A percentile compares a stretch with the other conserved stretches of the same genome.
Evolutionary conservation across 2,797 vertebrate genomes (phyloP).

Genomic region (Malacoraja senta): DNA sequence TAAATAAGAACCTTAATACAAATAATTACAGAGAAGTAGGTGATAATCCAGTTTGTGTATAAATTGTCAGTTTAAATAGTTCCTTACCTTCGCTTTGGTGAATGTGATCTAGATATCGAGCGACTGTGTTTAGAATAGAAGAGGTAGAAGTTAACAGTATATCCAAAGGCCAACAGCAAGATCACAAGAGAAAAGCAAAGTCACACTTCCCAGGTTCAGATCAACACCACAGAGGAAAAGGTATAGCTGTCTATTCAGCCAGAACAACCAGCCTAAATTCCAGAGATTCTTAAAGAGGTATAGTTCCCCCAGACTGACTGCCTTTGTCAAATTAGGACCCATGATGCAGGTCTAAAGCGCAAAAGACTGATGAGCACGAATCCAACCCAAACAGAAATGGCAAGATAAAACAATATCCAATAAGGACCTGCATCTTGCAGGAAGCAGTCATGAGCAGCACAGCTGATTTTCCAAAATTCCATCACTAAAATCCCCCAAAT

Average conservation of each 20-base stretch:
- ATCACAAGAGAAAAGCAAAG: neutral
- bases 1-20: neutral
- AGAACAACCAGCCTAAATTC: neutral
- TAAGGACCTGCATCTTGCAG: neutral
- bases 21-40: neutral
- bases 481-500: neutral
- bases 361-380: no score
- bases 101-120: constrained; percentile 69
- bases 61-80: constrained; percentile 39
- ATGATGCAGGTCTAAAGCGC: neutral
- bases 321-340: neutral
- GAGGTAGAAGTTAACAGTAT: neutral
- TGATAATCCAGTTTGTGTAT: neutral
- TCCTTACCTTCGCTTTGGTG: constrained; percentile 72
- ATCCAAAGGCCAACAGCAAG: neutral
- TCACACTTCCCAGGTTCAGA: neutral
- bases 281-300: neutral
- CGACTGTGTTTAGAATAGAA: constrained; percentile 52
- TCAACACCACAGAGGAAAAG: neutral
- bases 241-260: neutral
- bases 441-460: neutral
- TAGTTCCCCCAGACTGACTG: neutral
- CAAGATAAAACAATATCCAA: neutral
- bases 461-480: neutral
- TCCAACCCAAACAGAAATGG: neutral